Percentiles rank a stretch among this genome's conserved stretches.
Evolutionary conservation across 2,797 vertebrate genomes (phyloP).

Genomic region (Diglossa cyanea): DNA sequence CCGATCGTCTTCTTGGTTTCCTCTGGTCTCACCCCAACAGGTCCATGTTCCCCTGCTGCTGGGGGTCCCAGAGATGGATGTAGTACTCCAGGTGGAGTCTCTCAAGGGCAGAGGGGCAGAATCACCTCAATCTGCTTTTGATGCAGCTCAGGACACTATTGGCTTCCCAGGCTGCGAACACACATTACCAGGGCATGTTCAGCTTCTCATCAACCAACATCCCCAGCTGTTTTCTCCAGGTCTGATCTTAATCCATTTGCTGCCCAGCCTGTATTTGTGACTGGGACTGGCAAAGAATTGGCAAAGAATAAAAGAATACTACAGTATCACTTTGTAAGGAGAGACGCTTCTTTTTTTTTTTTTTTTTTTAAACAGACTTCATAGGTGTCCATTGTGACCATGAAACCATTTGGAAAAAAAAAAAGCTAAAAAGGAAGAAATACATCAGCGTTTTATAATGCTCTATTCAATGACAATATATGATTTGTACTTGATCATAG

Average conservation of each 20-base stretch:
- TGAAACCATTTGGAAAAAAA: neutral
- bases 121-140: neutral
- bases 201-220: neutral
- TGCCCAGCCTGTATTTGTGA: neutral
- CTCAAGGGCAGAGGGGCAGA: neutral
- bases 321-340: neutral
- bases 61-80: too few species aligned
- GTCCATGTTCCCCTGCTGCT: fast-evolving
- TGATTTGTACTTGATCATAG: constrained; percentile 13
- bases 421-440: neutral
- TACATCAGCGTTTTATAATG: neutral
- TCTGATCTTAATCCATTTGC: neutral
- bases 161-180: neutral
- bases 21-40: neutral
- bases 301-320: neutral
- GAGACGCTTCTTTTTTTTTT: neutral
- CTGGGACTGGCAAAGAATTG: neutral
- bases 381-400: neutral
- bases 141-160: neutral
- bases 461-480: neutral
- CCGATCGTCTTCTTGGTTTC: neutral
- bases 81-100: neutral
- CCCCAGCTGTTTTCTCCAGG: neutral
- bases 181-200: neutral
- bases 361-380: neutral